Conservation (phyloP, 2,888 invertebrate genomes). For the Trissolcus japonicus region DNA sequence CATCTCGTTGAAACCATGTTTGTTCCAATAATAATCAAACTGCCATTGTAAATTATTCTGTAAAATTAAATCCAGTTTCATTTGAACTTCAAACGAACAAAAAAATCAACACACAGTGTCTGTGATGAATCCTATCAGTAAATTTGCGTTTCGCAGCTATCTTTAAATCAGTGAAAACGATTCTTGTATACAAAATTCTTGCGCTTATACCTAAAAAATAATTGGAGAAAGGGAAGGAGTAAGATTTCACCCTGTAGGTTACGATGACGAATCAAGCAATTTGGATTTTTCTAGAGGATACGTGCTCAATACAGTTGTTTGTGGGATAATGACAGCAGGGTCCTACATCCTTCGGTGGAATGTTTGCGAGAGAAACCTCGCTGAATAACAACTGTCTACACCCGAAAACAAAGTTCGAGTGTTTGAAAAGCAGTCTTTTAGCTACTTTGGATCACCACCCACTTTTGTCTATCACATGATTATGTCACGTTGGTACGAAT, state of each 20-base stretch:
- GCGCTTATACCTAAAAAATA: constrained; percentile 2
- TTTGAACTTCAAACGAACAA: too few species aligned
- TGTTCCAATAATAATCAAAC: too few species aligned
- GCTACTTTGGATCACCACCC: constrained; percentile 45
- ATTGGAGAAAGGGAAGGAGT: background rate
- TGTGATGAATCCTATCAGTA: too few species aligned
- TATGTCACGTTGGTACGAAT: constrained; percentile 22
- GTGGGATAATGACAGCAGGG: constrained; percentile 16
- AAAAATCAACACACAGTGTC: too few species aligned
- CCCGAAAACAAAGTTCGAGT: constrained; percentile 61
- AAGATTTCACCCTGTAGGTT: too few species aligned
- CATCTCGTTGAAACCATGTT: too few species aligned
- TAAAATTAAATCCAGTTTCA: too few species aligned
- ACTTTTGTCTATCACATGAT: constrained; percentile 51
- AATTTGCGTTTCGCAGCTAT: too few species aligned
- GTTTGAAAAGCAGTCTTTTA: constrained; percentile 45
- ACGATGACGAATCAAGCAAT: too few species aligned
- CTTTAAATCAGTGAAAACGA: too few species aligned
- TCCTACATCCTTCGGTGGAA: constrained; percentile 38
- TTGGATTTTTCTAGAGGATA: constrained; percentile 4
- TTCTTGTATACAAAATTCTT: constrained; percentile 9
- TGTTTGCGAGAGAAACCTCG: constrained; percentile 23
- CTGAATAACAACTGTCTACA: constrained; percentile 22
- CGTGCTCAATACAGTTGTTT: constrained; percentile 1
- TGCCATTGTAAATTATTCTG: too few species aligned